phyloP scores from a whole-genome alignment of 2,113 vertebrate genomes.

The Pantherophis guttatus region DNA sequence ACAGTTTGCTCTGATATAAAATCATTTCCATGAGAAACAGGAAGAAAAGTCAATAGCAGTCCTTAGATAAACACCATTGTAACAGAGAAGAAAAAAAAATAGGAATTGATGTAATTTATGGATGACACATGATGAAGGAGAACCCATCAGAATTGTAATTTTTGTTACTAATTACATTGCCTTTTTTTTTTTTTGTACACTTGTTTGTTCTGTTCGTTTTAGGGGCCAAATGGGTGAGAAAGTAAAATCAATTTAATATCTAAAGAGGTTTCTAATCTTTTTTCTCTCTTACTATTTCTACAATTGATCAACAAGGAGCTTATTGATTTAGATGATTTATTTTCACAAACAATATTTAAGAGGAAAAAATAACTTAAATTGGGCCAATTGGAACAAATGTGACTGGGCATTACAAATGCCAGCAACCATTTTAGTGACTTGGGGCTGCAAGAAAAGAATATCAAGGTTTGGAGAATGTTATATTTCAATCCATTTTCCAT shows the following conservation, averaged over 20 bases:
- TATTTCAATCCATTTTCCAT: neutral
- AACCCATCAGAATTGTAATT: neutral
- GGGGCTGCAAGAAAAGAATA: neutral
- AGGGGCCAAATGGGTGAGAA: neutral
- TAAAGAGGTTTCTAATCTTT: neutral
- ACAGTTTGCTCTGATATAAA: constrained; percentile 22
- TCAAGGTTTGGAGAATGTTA: neutral
- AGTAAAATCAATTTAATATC: neutral
- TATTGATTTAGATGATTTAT: neutral
- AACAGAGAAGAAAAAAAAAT: neutral
- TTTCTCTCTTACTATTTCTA: neutral
- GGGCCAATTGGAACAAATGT: neutral
- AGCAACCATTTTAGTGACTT: neutral
- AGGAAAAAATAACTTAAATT: neutral
- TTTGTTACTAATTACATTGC: neutral
- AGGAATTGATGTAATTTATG: constrained; percentile 2
- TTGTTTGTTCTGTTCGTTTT: neutral
- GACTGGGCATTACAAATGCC: neutral
- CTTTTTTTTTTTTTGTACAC: neutral
- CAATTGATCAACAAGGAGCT: neutral
- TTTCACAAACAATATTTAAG: neutral
- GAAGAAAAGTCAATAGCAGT: neutral
- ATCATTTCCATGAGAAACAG: neutral
- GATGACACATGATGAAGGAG: neutral
- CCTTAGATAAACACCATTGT: neutral